Conservation (phyloP, 2,113 vertebrate genomes). For the Sprattus sprattus region DNA sequence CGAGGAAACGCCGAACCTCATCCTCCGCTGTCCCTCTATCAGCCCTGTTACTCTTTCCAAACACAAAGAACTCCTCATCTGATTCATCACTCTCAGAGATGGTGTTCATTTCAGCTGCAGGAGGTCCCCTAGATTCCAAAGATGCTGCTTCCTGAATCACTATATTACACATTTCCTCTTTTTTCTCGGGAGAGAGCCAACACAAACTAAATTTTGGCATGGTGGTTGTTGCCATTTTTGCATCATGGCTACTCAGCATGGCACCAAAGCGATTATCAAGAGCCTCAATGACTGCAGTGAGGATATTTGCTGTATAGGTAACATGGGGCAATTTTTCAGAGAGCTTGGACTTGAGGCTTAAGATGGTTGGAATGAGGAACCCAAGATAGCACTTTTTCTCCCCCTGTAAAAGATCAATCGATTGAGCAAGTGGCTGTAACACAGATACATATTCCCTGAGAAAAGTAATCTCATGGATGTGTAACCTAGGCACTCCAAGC, state of each 20-base stretch:
- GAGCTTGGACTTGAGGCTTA: conserved; percentile 20
- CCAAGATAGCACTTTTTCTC: conserved; percentile 33
- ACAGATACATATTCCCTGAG: too few species aligned
- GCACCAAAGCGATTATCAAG: conserved; percentile 7
- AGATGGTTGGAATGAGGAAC: conserved; percentile 26
- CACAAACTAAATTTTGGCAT: conserved; percentile 26
- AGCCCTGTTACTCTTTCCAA: too few species aligned
- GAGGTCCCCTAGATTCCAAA: background rate
- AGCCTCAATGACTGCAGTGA: conserved; percentile 14
- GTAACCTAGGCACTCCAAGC: too few species aligned
- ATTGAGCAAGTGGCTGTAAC: conserved; percentile 8
- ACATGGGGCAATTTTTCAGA: conserved; percentile 22
- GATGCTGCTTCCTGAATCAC: background rate
- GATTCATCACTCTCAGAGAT: too few species aligned
- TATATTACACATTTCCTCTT: background rate
- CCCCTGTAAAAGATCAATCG: conserved; percentile 29
- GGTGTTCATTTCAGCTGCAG: too few species aligned
- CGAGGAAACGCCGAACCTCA: too few species aligned
- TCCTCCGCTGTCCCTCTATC: too few species aligned
- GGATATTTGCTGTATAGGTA: too few species aligned
- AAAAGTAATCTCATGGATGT: too few species aligned
- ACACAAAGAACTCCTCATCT: too few species aligned
- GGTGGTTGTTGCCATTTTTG: conserved; percentile 32
- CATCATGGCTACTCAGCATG: conserved; percentile 28
- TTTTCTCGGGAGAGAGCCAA: conserved; percentile 27